Evolutionary conservation across 2,888 invertebrate species (phyloP).

Genomic region (Linhomoeus sp.): DNA sequence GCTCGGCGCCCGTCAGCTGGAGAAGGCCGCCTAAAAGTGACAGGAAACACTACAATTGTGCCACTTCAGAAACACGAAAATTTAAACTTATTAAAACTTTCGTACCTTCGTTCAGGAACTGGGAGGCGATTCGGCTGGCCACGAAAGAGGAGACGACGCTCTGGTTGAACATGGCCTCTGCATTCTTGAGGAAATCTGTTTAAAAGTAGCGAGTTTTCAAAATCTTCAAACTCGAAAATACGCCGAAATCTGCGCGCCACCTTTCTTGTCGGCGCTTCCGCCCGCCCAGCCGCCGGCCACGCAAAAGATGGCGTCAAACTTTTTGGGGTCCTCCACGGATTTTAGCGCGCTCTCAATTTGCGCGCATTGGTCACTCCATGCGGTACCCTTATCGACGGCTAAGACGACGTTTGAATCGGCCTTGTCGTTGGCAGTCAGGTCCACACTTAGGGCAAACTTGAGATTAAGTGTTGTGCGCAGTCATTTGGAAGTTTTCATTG

Average conservation of each 20-base stretch:
- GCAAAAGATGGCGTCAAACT: conserved; percentile 83
- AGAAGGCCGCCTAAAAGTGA: conserved; percentile 76
- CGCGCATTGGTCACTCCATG: neutral
- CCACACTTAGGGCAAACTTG: conserved; percentile 69
- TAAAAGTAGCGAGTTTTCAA: neutral
- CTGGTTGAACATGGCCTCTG: conserved; percentile 89
- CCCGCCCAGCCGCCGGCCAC: conserved; percentile 93
- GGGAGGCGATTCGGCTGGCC: conserved; percentile 63
- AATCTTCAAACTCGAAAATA: neutral
- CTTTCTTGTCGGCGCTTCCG: neutral
- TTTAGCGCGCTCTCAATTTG: conserved; percentile 37
- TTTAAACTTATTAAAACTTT: no score
- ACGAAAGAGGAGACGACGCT: conserved; percentile 91
- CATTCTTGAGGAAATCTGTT: conserved; percentile 63
- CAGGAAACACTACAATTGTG: no score
- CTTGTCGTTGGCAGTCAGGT: conserved; percentile 55
- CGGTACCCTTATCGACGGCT: neutral
- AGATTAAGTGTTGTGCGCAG: neutral
- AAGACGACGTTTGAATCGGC: conserved; percentile 61
- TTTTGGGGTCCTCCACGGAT: conserved; percentile 44
- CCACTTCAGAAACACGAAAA: no score
- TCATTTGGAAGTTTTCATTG: conserved; percentile 8
- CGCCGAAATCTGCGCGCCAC: neutral
- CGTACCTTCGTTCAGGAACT: conserved; percentile 58
- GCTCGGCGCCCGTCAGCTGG: conserved; percentile 80